phyloP scores from a whole-genome alignment of 2,888 invertebrate species.

The Serripes groenlandicus region DNA sequence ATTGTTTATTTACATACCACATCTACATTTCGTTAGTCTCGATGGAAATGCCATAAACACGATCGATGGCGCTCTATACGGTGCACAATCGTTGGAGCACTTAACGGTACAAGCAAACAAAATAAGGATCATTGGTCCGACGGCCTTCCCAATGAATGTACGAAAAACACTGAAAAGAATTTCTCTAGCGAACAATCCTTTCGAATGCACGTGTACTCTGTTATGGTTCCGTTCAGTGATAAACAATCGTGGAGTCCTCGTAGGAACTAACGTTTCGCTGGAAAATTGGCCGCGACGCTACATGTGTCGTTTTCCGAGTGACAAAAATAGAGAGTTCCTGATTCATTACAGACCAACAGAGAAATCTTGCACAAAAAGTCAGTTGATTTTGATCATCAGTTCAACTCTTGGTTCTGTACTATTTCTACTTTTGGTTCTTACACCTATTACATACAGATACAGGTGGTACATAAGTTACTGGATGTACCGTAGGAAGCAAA shows the following conservation, averaged over 20 bases:
- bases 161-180: constrained; percentile 5
- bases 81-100: neutral
- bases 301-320: constrained; percentile 15
- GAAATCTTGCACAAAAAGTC: constrained; percentile 22
- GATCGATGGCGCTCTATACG: neutral
- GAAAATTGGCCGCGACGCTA: constrained; percentile 32
- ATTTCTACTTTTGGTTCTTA: neutral
- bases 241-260: neutral
- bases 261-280: constrained; percentile 21
- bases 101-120: neutral
- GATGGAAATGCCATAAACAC: constrained; percentile 24
- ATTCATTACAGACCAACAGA: constrained; percentile 27
- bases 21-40: constrained; percentile 19
- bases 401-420: neutral
- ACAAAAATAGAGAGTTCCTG: neutral
- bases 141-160: constrained; percentile 8
- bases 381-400: neutral
- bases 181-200: constrained; percentile 43
- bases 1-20: constrained; percentile 8
- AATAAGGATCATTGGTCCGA: constrained; percentile 17
- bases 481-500: constrained; percentile 7
- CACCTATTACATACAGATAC: constrained; percentile 11
- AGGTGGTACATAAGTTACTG: constrained; percentile 45
- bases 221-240: constrained; percentile 58
- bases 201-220: constrained; percentile 49